Evolutionary conservation across 2,888 invertebrate species (phyloP).

Genomic region (Scaeva pyrastri): DNA sequence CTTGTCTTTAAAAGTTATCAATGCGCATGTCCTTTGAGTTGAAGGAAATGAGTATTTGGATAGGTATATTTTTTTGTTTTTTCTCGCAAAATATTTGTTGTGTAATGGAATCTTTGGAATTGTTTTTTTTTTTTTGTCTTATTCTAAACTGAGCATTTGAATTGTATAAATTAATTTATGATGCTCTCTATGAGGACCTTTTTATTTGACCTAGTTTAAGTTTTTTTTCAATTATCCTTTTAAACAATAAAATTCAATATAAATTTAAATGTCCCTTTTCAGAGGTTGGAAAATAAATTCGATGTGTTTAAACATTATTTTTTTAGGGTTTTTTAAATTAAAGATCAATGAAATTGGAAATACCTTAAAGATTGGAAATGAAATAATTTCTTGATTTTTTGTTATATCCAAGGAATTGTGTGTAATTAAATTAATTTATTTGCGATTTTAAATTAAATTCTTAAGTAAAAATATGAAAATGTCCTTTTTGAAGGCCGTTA

Average conservation of each 20-base stretch:
- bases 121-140: neutral
- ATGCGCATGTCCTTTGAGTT: conserved; percentile 61
- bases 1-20: neutral
- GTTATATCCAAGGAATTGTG: too few species aligned
- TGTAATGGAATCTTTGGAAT: conserved; percentile 61
- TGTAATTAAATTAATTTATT: too few species aligned
- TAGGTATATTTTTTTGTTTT: conserved; percentile 18
- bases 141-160: conserved; percentile 8
- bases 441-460: too few species aligned
- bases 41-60: neutral
- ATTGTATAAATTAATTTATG: conserved; percentile 50
- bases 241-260: neutral
- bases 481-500: conserved; percentile 1
- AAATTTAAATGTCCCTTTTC: too few species aligned
- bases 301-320: too few species aligned
- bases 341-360: too few species aligned
- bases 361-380: too few species aligned
- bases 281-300: too few species aligned
- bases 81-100: conserved; percentile 49
- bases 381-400: too few species aligned
- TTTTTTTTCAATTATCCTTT: conserved; percentile 2
- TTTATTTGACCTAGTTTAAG: conserved; percentile 47
- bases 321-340: too few species aligned
- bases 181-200: conserved; percentile 12
- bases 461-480: neutral